Evolutionary conservation across 23 tunicate genomes (phyloP).

Genomic region (Botrylloides violaceus): DNA sequence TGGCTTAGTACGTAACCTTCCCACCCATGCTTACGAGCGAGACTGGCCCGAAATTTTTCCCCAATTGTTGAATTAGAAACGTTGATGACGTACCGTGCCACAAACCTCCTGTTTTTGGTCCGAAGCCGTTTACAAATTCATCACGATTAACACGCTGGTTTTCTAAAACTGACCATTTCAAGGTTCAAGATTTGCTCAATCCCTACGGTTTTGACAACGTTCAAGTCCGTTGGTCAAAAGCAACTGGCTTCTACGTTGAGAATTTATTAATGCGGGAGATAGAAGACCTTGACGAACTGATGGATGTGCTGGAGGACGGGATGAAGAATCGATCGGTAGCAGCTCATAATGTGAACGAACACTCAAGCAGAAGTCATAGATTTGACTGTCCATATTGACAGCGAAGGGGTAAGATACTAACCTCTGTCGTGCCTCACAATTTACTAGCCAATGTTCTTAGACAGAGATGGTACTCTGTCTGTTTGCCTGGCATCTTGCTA

Average conservation of each 20-base stretch:
- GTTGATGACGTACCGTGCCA: too few relatives aligned
- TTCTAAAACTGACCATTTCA: too few relatives aligned
- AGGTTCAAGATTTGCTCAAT: slow-evolving; percentile 88
- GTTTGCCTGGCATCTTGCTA: too few relatives aligned
- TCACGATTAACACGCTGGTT: too few relatives aligned
- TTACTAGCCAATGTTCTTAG: too few relatives aligned
- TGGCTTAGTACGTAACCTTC: background rate
- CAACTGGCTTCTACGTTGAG: slow-evolving; percentile 76
- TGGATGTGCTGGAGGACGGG: slow-evolving; percentile 81
- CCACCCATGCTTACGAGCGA: too few relatives aligned
- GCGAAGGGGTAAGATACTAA: slow-evolving; percentile 49
- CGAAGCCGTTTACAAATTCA: too few relatives aligned
- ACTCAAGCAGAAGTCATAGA: slow-evolving; percentile 89
- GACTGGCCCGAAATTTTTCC: too few relatives aligned
- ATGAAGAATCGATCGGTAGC: slow-evolving; percentile 90
- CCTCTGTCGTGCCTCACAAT: too few relatives aligned
- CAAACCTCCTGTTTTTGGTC: too few relatives aligned
- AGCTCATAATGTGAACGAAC: slow-evolving; percentile 83
- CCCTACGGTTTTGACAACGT: slow-evolving; percentile 51
- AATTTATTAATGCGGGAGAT: slow-evolving; percentile 69
- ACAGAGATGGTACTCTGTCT: too few relatives aligned
- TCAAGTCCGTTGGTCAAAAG: slow-evolving; percentile 83
- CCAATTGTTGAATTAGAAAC: too few relatives aligned
- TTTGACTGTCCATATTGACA: slow-evolving; percentile 70
- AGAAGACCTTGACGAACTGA: slow-evolving; percentile 74